Evolutionary conservation across 2,113 vertebrate species (phyloP), one percentile per base, ranked within the genome.

Genomic region (Hepsetus odoe): DNA sequence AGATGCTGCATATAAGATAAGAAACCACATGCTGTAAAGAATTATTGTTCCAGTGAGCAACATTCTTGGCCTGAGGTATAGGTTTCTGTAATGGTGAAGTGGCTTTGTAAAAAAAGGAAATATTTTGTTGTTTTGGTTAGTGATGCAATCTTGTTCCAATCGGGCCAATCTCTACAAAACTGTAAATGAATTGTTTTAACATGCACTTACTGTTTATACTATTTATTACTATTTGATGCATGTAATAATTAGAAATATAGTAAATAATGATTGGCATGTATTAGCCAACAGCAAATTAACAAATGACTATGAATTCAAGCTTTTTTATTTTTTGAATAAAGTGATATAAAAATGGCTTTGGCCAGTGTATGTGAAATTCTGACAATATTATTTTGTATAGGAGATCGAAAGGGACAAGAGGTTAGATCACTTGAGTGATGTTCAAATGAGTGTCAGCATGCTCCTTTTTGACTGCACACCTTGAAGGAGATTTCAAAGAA

Each of bases 51-150:
- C 61, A 65, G 33, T 11, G 61, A 65, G 61, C 38, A 38, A 18
- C 61, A 65, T 33, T 65, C 32, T 38, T 35, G 33, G 61, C 32
- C 38, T 65, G 61, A 22, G 61, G 61, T 65, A 7, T 33, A 65
- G 35, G 61, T 38, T 65, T 9, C 61, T 38, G 33, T n/a, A 32
- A n/a, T 65, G 33, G 61, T 38, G 22, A 12, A 38, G 33, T 65
- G 61, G 61, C 61, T 38, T 65, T 35, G 22, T 1, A 20, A 65
- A 65, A 14, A 33, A 65, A 38, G 61, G 61, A 65, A 65, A 33
- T 38, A 4, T 16, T 33, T 38, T 22, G n/a, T 65, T 4, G 32
- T 18, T 22, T n/a, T 22, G 32, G 20, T 38, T n/a, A 4, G 18
- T 35, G 22, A 35, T 22, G 11, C 14, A 35, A 16, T 65, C 33